Conservation (phyloP, 2,888 invertebrate genomes). For the Alentia gelatinosa region DNA sequence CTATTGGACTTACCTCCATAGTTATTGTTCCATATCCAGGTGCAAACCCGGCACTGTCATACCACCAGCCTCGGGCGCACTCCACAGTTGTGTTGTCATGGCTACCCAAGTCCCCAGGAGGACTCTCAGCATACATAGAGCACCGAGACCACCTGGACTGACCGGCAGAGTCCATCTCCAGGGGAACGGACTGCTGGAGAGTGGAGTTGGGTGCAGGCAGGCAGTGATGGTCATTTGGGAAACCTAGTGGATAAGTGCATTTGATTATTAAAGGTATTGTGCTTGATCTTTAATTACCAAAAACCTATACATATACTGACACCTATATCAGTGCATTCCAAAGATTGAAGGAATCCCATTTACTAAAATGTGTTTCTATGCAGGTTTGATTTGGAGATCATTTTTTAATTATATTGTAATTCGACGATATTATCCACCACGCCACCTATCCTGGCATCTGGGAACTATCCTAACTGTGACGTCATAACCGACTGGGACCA, state of each 20-base stretch:
- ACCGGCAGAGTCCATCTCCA: background rate
- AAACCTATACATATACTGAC: too few relatives aligned
- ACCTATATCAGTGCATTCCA: too few relatives aligned
- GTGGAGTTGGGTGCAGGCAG: background rate
- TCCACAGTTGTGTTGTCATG: background rate
- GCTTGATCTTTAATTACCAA: too few relatives aligned
- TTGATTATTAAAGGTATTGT: background rate
- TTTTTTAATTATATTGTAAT: too few relatives aligned
- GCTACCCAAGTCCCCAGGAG: background rate
- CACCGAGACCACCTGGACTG: background rate
- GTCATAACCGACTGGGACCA: too few relatives aligned
- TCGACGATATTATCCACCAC: too few relatives aligned
- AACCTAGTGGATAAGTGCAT: background rate
- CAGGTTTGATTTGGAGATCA: too few relatives aligned
- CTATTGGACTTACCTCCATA: conserved; percentile 30
- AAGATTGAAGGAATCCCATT: too few relatives aligned
- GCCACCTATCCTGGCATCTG: too few relatives aligned
- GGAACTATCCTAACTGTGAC: too few relatives aligned
- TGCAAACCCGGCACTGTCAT: background rate
- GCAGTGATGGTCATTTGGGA: background rate
- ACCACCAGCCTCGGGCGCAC: background rate
- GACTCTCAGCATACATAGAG: background rate
- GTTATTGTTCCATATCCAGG: conserved; percentile 2
- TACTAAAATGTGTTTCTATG: too few relatives aligned
- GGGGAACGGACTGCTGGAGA: background rate